phyloP scores from a whole-genome alignment of 2,113 vertebrate species.

The Heloderma charlesbogerti region DNA sequence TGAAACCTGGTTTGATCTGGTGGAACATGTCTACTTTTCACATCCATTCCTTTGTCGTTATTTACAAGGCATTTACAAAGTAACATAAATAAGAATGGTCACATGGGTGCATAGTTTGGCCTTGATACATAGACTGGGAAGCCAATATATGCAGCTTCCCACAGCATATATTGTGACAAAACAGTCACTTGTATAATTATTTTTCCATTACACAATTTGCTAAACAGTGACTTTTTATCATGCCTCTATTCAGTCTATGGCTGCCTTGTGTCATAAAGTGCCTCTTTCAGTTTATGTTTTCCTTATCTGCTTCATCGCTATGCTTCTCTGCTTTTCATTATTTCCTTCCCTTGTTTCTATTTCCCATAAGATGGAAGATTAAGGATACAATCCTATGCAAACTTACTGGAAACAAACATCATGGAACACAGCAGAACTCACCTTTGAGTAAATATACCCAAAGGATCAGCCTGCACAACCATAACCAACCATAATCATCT shows the following conservation, averaged over 20 bases:
- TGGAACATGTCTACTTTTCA: neutral
- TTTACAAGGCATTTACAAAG: neutral
- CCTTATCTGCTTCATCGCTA: neutral
- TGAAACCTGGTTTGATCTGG: neutral
- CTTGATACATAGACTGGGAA: neutral
- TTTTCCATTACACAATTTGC: neutral
- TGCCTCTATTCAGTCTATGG: neutral
- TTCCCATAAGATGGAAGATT: neutral
- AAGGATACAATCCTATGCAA: neutral
- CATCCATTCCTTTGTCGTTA: neutral
- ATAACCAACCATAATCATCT: neutral
- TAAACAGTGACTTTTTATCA: neutral
- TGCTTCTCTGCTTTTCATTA: conserved; percentile 4
- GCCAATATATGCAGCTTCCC: neutral
- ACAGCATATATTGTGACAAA: neutral
- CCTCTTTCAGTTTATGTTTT: neutral
- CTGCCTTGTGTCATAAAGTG: neutral
- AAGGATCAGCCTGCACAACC: neutral
- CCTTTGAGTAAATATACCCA: neutral
- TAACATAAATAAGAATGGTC: neutral
- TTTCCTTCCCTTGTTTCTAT: neutral
- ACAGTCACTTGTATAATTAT: neutral
- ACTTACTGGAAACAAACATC: neutral
- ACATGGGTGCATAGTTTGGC: too few species aligned
- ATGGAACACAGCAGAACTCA: neutral